Conservation (phyloP, 2,888 invertebrate genomes). For the Neelides folsomi region DNA sequence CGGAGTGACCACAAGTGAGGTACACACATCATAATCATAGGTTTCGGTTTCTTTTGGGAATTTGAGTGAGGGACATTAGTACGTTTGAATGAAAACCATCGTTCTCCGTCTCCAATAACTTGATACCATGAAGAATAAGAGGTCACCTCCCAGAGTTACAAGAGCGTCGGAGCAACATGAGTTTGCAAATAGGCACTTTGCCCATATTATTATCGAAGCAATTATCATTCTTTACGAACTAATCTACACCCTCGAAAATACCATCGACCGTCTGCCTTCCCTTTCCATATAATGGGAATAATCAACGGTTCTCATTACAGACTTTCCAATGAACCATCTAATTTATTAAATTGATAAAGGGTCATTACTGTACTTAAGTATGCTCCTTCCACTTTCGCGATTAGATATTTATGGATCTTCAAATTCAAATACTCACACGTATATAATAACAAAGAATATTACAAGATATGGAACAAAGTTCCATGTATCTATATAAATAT, state of each 20-base stretch:
- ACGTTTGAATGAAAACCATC: no score
- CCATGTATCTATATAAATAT: no score
- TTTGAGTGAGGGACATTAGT: no score
- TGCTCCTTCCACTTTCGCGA: not conserved
- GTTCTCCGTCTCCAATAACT: no score
- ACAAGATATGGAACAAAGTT: no score
- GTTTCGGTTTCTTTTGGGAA: no score
- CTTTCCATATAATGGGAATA: not conserved
- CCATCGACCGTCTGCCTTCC: constrained; percentile 6
- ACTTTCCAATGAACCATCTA: constrained; percentile 1
- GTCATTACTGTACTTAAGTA: constrained; percentile 7
- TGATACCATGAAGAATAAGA: no score
- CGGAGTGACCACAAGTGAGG: no score
- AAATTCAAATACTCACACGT: no score
- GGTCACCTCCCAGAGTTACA: not conserved
- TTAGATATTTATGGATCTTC: constrained; percentile 2
- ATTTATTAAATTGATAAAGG: constrained; percentile 22
- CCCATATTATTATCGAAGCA: constrained; percentile 25
- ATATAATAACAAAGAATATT: no score
- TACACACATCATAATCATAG: no score
- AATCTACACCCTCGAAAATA: constrained; percentile 8
- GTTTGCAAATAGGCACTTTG: constrained; percentile 16
- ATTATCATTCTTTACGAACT: constrained; percentile 26
- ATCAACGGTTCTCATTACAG: constrained; percentile 2
- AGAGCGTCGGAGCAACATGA: not conserved